Percentiles rank a stretch among this genome's conserved stretches.
Conservation (phyloP, 2,797 vertebrate species). For the Sebastolobus altivelis region DNA sequence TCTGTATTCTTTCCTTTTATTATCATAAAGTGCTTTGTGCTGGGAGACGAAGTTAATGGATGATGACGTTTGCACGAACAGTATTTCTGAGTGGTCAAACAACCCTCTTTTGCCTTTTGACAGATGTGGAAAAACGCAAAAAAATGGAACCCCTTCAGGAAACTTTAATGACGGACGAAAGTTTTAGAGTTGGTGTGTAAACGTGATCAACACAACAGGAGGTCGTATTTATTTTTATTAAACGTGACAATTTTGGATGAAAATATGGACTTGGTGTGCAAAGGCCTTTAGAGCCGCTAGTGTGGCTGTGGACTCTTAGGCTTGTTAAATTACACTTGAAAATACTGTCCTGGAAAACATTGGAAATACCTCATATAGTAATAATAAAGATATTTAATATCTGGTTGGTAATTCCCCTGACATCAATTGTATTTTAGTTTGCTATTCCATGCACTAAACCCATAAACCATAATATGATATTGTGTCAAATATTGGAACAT, state of each 20-base stretch:
- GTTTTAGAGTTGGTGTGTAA: no score
- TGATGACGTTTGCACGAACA: accelerated
- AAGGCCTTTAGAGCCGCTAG: accelerated
- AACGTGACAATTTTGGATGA: no score
- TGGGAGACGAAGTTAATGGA: no score
- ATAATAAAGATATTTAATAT: background rate
- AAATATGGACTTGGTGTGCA: no score
- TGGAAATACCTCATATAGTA: background rate
- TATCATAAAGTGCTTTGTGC: no score
- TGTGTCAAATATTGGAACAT: background rate
- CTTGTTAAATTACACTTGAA: background rate
- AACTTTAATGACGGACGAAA: no score
- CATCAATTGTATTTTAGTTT: background rate
- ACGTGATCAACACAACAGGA: no score
- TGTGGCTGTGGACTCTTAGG: background rate
- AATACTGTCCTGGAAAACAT: background rate
- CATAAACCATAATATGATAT: background rate
- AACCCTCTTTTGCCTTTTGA: no score
- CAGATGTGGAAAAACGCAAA: no score
- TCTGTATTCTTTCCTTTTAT: no score
- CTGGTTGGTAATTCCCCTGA: background rate
- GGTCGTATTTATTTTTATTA: no score
- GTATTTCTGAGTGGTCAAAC: no score
- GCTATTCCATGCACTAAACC: background rate
- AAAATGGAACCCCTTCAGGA: accelerated